A percentile compares a stretch with the other conserved stretches of the same genome.
Conservation (phyloP, 2,888 invertebrate genomes). For the Hanleya hanleyi region DNA sequence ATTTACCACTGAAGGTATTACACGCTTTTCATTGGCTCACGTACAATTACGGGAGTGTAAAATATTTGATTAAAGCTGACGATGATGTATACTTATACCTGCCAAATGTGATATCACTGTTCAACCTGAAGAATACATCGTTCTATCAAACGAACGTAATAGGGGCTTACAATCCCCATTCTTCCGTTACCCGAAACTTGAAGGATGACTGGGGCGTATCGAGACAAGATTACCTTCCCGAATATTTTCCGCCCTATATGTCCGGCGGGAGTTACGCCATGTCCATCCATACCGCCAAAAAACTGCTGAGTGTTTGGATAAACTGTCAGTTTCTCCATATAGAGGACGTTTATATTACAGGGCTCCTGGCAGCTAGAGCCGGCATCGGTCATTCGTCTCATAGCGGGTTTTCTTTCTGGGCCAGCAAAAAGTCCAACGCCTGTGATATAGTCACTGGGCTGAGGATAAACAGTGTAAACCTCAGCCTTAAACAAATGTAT, state of each 20-base stretch:
- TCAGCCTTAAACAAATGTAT: conserved; percentile 32
- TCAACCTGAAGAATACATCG: conserved; percentile 21
- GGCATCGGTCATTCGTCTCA: conserved; percentile 34
- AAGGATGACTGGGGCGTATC: conserved; percentile 44
- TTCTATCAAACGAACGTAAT: conserved; percentile 32
- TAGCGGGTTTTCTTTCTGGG: conserved; percentile 42
- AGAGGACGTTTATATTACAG: conserved; percentile 47
- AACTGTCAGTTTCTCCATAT: conserved; percentile 30
- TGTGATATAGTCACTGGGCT: conserved; percentile 38
- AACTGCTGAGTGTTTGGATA: conserved; percentile 15
- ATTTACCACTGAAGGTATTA: conserved; percentile 41
- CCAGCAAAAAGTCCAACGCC: conserved; percentile 32
- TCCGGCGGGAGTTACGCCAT: conserved; percentile 47
- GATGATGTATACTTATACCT: conserved; percentile 46
- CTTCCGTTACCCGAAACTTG: conserved; percentile 38
- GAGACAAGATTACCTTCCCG: conserved; percentile 26
- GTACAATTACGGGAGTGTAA: conserved; percentile 10
- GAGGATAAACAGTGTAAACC: conserved; percentile 37
- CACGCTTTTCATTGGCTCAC: conserved; percentile 34
- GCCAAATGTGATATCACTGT: conserved; percentile 36
- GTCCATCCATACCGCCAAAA: conserved; percentile 22
- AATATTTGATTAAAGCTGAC: conserved; percentile 45
- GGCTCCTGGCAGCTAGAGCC: conserved; percentile 35
- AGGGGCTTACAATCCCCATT: conserved; percentile 37
- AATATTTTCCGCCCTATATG: conserved; percentile 39